Conservation (phyloP, 2,888 invertebrate genomes). For the Agrenia bidenticulata region DNA sequence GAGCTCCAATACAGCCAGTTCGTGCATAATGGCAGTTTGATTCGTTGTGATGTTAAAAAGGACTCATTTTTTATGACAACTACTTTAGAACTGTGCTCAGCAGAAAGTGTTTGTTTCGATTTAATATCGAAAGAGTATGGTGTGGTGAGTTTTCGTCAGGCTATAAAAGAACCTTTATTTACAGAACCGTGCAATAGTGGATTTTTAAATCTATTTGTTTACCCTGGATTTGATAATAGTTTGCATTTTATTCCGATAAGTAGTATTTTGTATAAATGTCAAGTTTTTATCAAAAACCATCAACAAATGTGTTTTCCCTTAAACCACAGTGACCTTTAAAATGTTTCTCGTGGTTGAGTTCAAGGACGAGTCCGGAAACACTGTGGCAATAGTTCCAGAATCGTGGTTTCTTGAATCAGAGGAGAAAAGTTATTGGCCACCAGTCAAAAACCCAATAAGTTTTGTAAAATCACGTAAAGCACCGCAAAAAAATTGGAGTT, state of each 20-base stretch:
- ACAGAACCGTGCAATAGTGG: too few species aligned
- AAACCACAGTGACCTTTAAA: background rate
- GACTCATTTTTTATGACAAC: too few species aligned
- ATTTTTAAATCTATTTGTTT: too few species aligned
- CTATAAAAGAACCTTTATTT: too few species aligned
- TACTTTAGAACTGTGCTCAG: too few species aligned
- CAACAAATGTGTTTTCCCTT: background rate
- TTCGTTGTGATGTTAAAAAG: too few species aligned
- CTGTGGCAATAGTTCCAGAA: background rate
- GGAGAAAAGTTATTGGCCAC: background rate
- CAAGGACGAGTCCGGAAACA: background rate
- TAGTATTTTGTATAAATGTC: background rate
- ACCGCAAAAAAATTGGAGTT: background rate
- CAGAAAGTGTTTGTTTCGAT: too few species aligned
- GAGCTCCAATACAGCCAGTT: too few species aligned
- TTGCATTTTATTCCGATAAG: background rate
- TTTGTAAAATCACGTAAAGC: background rate
- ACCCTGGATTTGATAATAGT: background rate
- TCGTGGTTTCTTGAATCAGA: background rate
- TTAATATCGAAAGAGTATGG: too few species aligned
- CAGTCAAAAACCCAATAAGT: background rate
- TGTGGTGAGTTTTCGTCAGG: too few species aligned
- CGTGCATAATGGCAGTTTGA: too few species aligned
- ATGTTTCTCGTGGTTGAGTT: background rate
- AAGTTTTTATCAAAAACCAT: background rate